Evolutionary conservation across 2,797 vertebrate species (phyloP).

Genomic region (Meda fulgida): DNA sequence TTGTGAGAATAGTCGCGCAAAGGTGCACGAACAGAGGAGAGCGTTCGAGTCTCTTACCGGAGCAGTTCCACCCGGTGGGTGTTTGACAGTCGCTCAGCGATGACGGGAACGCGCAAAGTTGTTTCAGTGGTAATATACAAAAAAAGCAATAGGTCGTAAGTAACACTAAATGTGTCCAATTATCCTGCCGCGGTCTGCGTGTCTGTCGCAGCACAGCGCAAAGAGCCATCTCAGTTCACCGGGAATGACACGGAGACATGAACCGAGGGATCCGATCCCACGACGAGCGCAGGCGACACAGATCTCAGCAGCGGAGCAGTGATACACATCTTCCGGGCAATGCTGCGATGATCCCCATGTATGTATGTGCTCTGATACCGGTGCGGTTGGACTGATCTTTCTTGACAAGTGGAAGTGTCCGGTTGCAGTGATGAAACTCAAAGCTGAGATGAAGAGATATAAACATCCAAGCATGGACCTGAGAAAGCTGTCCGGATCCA

Average conservation of each 20-base stretch:
- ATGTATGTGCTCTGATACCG: conserved; percentile 17
- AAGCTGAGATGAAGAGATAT: conserved; percentile 19
- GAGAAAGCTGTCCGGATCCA: conserved; percentile 26
- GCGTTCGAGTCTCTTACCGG: conserved; percentile 73
- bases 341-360: conserved; percentile 43
- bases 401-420: conserved; percentile 39
- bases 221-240: conserved; percentile 47
- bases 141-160: conserved; percentile 36
- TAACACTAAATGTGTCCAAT: conserved; percentile 32
- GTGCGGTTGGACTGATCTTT: conserved; percentile 1
- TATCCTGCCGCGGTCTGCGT: conserved; percentile 34
- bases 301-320: conserved; percentile 42
- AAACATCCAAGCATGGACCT: conserved; percentile 26
- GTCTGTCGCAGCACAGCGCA: conserved; percentile 39
- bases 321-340: conserved; percentile 44
- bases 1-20: neutral
- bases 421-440: conserved; percentile 39
- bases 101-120: conserved; percentile 82
- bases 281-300: conserved; percentile 29
- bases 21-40: neutral
- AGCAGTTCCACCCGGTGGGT: conserved; percentile 86
- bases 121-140: conserved; percentile 70
- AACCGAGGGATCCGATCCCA: conserved; percentile 41
- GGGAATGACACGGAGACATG: conserved; percentile 36
- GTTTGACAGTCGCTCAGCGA: conserved; percentile 86